These are phyloP conservation scores for Crotalus horridus DNA, from an alignment of 2,113 vertebrate genomes.

Conservation along the genomic window DNA sequence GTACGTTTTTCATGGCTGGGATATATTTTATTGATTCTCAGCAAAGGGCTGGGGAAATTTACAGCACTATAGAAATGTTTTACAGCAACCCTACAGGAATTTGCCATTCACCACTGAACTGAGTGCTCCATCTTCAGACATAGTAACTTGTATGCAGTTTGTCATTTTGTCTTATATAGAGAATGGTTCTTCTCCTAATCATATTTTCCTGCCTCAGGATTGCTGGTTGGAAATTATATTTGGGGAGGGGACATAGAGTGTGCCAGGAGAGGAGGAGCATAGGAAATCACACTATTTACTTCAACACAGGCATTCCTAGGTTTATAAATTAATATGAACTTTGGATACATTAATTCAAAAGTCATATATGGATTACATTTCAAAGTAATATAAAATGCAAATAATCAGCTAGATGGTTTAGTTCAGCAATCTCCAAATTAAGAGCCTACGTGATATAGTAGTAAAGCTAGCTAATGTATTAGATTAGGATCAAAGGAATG, in stretches of 20 bases:
- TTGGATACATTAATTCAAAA: neutral
- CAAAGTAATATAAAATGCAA: neutral
- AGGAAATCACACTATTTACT: neutral
- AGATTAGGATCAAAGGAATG: neutral
- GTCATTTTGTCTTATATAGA: neutral
- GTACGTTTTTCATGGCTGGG: neutral
- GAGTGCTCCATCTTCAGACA: neutral
- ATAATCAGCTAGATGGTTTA: neutral
- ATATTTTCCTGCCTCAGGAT: neutral
- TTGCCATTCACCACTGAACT: neutral
- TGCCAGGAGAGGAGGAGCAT: neutral
- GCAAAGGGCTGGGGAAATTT: conserved; percentile 7
- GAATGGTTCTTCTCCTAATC: neutral
- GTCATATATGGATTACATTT: neutral
- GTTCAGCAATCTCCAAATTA: neutral
- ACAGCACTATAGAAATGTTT: conserved; percentile 14
- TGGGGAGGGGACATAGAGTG: neutral
- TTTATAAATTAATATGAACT: neutral
- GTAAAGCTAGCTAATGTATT: neutral
- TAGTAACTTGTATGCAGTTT: neutral
- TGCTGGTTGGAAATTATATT: neutral
- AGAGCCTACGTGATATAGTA: neutral
- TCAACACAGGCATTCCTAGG: neutral
- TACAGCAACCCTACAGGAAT: neutral
- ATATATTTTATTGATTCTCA: conserved; percentile 8